A percentile compares a stretch with the other conserved stretches of the same genome.
These are phyloP conservation scores for Danio choprae DNA, from an alignment of 2,797 vertebrate genomes.

Conservation along the genomic window DNA sequence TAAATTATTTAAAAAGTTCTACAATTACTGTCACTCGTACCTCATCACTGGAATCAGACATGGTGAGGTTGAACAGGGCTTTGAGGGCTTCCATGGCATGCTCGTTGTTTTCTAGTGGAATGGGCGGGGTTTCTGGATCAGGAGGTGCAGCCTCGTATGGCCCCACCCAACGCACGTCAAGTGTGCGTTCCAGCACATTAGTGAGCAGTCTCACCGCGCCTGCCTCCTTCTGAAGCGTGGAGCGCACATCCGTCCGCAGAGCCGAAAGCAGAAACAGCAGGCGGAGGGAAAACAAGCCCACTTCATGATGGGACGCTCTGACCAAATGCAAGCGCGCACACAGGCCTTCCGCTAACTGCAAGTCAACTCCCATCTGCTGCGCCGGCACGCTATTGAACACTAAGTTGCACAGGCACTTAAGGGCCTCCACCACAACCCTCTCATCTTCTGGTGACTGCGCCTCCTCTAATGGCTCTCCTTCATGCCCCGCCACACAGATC, in stretches of 20 bases:
- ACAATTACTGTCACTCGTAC: constrained; percentile 74
- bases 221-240: constrained; percentile 82
- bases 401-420: constrained; percentile 98
- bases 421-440: constrained; percentile 91
- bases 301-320: constrained; percentile 82
- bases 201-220: constrained; percentile 87
- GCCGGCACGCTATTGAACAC: constrained; percentile 93
- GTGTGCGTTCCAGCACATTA: constrained; percentile 88
- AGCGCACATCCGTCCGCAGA: constrained; percentile 87
- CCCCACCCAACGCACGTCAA: constrained; percentile 89
- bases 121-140: constrained; percentile 77
- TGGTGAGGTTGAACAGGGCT: constrained; percentile 95
- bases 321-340: constrained; percentile 83
- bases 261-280: constrained; percentile 96
- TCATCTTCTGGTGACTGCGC: constrained; percentile 74
- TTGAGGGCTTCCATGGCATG: constrained; percentile 93
- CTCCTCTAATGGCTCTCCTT: constrained; percentile 71
- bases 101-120: constrained; percentile 88
- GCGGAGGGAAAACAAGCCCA: constrained; percentile 93
- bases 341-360: constrained; percentile 87
- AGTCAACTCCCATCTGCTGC: constrained; percentile 91
- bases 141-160: constrained; percentile 84
- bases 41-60: constrained; percentile 85
- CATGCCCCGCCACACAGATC: constrained; percentile 75
- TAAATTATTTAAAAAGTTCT: neutral